These are phyloP conservation scores for Onychorhynchus coronatus DNA, from an alignment of 2,113 vertebrate genomes.

Conservation along the genomic window DNA sequence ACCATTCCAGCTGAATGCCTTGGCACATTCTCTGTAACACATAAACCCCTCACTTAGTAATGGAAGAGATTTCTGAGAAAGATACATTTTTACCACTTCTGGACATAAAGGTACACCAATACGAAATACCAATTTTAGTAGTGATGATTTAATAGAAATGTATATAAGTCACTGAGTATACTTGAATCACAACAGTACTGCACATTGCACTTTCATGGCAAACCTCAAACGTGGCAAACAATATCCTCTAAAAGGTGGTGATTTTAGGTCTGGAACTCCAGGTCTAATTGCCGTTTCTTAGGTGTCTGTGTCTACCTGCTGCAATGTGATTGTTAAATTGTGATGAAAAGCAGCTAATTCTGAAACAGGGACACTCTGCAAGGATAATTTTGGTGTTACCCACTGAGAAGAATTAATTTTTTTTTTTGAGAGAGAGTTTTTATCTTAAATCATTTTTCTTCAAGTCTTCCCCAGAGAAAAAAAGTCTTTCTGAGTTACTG, in stretches of 20 bases:
- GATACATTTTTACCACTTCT: neutral
- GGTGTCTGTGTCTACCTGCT: neutral
- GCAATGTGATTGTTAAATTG: neutral
- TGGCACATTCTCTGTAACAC: neutral
- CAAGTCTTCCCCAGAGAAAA: neutral
- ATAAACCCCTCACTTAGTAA: fast-evolving
- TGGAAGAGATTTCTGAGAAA: neutral
- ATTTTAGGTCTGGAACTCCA: neutral
- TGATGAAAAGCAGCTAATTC: neutral
- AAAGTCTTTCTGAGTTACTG: neutral
- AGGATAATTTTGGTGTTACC: neutral
- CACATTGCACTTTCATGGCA: neutral
- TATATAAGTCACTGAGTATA: neutral
- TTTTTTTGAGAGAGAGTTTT: neutral
- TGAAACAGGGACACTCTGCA: neutral
- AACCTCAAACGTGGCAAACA: neutral
- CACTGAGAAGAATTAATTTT: neutral
- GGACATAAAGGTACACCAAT: neutral
- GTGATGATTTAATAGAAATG: neutral
- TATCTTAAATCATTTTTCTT: neutral
- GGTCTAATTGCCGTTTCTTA: neutral
- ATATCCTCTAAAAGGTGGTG: fast-evolving
- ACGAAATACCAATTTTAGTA: neutral
- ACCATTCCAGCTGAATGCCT: neutral
- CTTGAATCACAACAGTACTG: neutral